phyloP scores from a whole-genome alignment of 2,888 invertebrate genomes.

The Cataglyphis cursor region DNA sequence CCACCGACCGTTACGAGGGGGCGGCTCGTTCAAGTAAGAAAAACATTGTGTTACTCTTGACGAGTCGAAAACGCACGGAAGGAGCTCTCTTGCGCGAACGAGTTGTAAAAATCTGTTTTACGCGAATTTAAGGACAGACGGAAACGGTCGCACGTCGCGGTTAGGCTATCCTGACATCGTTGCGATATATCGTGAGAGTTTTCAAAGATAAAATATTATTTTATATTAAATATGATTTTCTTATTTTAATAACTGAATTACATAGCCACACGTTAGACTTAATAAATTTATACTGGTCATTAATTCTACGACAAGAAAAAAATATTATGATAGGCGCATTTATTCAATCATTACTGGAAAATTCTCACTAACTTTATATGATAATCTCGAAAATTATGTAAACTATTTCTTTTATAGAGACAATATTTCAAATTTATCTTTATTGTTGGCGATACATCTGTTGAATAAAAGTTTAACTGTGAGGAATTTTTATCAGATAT shows the following conservation, averaged over 20 bases:
- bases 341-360: not conserved
- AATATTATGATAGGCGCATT: not conserved
- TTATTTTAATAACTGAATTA: not conserved
- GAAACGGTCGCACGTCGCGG: not conserved
- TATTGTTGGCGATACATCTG: not conserved
- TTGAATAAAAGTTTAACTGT: not conserved
- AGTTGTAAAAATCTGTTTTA: constrained; percentile 35
- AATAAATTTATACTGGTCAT: not conserved
- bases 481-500: not conserved
- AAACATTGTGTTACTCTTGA: constrained; percentile 60
- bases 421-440: not conserved
- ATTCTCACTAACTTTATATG: not conserved
- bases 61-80: constrained; percentile 60
- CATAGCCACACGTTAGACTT: not conserved
- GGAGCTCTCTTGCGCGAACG: constrained; percentile 1
- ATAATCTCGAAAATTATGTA: not conserved
- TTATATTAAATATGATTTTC: not conserved
- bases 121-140: constrained; percentile 16
- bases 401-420: not conserved
- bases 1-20: constrained; percentile 48
- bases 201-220: not conserved
- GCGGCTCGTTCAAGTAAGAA: constrained; percentile 73
- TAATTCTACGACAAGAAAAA: not conserved
- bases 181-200: not conserved
- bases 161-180: not conserved